Conservation (phyloP, 2,113 vertebrate species). For the Isichthys henryi region DNA sequence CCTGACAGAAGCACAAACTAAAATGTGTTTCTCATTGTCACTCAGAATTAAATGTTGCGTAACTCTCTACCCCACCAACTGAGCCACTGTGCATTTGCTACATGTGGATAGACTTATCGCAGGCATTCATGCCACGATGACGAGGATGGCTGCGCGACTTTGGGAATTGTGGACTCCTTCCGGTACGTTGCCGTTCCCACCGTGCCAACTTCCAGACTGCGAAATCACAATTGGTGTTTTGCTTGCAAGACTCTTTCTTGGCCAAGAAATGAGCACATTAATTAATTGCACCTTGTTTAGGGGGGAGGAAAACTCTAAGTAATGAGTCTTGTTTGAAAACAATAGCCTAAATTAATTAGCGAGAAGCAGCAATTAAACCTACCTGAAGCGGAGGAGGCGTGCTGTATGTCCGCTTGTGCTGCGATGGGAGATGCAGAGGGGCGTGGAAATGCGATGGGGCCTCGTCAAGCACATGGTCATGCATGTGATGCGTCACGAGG, state of each 20-base stretch:
- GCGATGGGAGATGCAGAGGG: background rate
- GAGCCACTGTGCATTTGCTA: background rate
- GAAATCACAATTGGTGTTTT: slow-evolving; percentile 11
- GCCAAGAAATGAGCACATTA: slow-evolving; percentile 38
- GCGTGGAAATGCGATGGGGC: background rate
- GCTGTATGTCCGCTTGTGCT: slow-evolving; percentile 33
- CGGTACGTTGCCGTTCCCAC: background rate
- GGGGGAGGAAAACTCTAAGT: slow-evolving; percentile 28
- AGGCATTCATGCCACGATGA: too few relatives aligned
- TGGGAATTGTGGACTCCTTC: background rate
- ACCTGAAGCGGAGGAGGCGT: slow-evolving; percentile 30
- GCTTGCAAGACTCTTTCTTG: slow-evolving; percentile 21
- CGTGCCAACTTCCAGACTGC: background rate
- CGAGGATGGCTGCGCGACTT: background rate
- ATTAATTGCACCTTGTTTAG: slow-evolving; percentile 55
- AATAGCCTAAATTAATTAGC: slow-evolving; percentile 48
- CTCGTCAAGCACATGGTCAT: background rate
- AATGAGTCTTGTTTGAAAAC: slow-evolving; percentile 49
- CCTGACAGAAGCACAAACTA: background rate
- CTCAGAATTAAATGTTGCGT: background rate
- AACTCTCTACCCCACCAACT: background rate
- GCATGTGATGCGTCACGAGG: background rate
- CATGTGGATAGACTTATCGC: background rate
- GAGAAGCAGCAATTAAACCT: slow-evolving; percentile 27
- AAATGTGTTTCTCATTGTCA: background rate